These are phyloP conservation scores for Holacanthella duospinosa DNA, from an alignment of 2,888 invertebrate genomes.

Conservation along the genomic window DNA sequence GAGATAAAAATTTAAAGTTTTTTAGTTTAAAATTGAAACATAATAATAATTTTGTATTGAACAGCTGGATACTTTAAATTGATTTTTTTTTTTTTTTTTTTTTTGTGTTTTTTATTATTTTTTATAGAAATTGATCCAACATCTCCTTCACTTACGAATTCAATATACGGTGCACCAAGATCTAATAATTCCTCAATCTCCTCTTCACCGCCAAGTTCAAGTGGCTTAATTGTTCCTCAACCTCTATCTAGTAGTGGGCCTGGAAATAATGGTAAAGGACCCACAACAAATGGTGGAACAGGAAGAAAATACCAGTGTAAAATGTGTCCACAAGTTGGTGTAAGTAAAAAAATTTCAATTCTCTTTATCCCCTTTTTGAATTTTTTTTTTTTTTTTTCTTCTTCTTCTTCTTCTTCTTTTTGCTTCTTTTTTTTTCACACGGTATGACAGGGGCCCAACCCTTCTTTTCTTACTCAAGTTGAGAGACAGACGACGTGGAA, in stretches of 20 bases:
- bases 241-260: conserved; percentile 46
- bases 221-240: conserved; percentile 77
- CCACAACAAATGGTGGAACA: conserved; percentile 37
- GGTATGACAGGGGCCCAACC: too few species aligned
- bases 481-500: not conserved
- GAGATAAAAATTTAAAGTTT: not conserved
- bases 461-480: not conserved
- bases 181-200: conserved; percentile 46
- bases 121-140: conserved; percentile 30
- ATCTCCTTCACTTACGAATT: conserved; percentile 33
- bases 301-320: conserved; percentile 85
- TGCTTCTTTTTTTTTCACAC: too few species aligned
- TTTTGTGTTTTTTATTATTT: too few species aligned
- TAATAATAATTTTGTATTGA: too few species aligned
- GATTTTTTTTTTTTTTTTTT: too few species aligned
- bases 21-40: not conserved
- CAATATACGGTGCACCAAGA: conserved; percentile 40
- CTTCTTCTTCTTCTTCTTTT: not conserved
- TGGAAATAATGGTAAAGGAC: not conserved
- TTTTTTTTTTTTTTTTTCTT: not conserved
- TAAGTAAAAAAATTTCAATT: conserved; percentile 20
- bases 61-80: too few species aligned
- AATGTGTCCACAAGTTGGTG: conserved; percentile 90
- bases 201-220: conserved; percentile 42
- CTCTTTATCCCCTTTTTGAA: too few species aligned